Evolutionary conservation across 1,140 invertebrate species (phyloP).

Genomic region (Calliphora vicina): DNA sequence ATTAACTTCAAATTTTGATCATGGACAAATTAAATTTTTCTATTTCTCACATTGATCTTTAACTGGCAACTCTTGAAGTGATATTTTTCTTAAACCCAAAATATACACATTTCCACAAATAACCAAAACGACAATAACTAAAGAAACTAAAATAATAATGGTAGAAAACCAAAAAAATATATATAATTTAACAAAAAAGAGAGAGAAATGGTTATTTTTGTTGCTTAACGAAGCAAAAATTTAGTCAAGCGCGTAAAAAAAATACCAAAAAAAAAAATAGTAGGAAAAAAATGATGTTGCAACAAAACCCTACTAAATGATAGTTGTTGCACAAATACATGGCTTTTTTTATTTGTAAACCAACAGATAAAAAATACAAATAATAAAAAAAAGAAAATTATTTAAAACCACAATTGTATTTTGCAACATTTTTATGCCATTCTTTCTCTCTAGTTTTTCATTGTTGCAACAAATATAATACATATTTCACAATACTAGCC

Average conservation of each 20-base stretch:
- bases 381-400: background rate
- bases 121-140: background rate
- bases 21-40: no score
- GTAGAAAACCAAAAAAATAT: background rate
- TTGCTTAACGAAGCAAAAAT: slow-evolving; percentile 30
- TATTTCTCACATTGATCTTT: no score
- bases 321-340: slow-evolving; percentile 6
- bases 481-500: background rate
- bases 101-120: background rate
- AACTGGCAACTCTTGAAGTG: background rate
- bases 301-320: background rate
- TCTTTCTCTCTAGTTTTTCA: background rate
- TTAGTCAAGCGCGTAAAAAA: slow-evolving; percentile 18
- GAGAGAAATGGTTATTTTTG: slow-evolving; percentile 14
- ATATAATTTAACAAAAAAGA: background rate
- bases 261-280: background rate
- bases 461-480: background rate
- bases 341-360: background rate
- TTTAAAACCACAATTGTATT: slow-evolving; percentile 11
- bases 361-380: background rate
- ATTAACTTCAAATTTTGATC: no score
- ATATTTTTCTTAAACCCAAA: no score
- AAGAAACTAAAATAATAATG: background rate
- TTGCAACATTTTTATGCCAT: background rate
- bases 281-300: slow-evolving; percentile 8